These are phyloP conservation scores for Chiloscyllium punctatum DNA, from an alignment of 2,797 vertebrate species.

Conservation along the genomic window DNA sequence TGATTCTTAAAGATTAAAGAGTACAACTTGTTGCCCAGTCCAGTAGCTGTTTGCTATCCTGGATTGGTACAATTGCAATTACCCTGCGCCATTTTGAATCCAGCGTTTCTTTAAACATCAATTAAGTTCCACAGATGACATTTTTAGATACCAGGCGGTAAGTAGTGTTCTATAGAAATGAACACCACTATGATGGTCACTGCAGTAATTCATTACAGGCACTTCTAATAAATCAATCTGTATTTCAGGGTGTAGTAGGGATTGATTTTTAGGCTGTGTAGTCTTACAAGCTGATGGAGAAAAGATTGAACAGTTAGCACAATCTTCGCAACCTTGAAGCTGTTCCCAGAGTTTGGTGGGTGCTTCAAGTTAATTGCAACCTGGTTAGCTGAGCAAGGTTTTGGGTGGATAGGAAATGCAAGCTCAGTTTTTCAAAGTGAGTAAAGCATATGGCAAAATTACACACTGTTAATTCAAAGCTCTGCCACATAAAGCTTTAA, in stretches of 20 bases:
- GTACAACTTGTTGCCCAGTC: too few species aligned
- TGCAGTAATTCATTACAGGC: slow-evolving; percentile 52
- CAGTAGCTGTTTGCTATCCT: not conserved
- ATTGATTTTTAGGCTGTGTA: slow-evolving; percentile 44
- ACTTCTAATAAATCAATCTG: slow-evolving; percentile 48
- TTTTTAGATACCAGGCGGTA: slow-evolving; percentile 42
- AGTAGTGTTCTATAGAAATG: slow-evolving; percentile 46
- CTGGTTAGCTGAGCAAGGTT: not conserved
- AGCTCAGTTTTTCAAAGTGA: not conserved
- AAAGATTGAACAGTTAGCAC: slow-evolving; percentile 24
- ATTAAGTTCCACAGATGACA: slow-evolving; percentile 43
- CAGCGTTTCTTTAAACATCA: slow-evolving; percentile 57
- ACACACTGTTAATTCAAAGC: not conserved
- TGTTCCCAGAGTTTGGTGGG: not conserved
- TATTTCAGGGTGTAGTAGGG: slow-evolving; percentile 44
- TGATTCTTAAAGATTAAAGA: not conserved
- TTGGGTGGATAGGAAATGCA: not conserved
- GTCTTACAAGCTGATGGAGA: slow-evolving; percentile 35
- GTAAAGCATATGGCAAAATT: not conserved
- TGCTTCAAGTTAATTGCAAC: not conserved
- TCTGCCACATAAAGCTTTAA: not conserved
- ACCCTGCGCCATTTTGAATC: not conserved
- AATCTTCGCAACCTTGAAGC: not conserved
- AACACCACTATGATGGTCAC: slow-evolving; percentile 47
- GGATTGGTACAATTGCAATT: not conserved